These are phyloP conservation scores for Stratiomys singularior DNA, from an alignment of 2,888 invertebrate species.

Conservation along the genomic window DNA sequence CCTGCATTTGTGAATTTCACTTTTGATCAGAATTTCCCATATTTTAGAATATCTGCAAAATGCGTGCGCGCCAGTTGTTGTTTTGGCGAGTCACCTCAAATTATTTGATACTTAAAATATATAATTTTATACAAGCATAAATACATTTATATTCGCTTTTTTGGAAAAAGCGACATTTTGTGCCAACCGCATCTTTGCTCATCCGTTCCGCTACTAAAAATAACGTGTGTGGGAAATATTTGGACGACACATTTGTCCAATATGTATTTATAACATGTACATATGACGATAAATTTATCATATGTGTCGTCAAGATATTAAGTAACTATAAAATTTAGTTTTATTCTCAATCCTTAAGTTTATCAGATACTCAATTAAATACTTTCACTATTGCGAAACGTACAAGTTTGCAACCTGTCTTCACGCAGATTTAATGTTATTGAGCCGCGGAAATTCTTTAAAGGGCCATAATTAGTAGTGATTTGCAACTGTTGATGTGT, in stretches of 20 bases:
- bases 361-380: too few relatives aligned
- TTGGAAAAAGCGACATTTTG: not conserved
- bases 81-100: constrained; percentile 6
- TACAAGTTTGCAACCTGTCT: too few relatives aligned
- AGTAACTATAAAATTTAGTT: not conserved
- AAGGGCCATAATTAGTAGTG: too few relatives aligned
- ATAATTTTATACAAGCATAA: not conserved
- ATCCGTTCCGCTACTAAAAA: constrained; percentile 24
- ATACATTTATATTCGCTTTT: not conserved
- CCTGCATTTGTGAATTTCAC: too few relatives aligned
- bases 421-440: too few relatives aligned
- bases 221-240: not conserved
- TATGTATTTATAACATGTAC: not conserved
- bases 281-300: not conserved
- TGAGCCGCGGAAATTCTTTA: too few relatives aligned
- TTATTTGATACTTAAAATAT: constrained; percentile 21
- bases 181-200: not conserved
- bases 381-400: too few relatives aligned
- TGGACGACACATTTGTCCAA: constrained; percentile 13
- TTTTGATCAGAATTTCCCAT: constrained; percentile 33
- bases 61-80: constrained; percentile 12
- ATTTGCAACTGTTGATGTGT: too few relatives aligned
- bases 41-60: not conserved
- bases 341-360: too few relatives aligned
- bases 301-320: not conserved